phyloP scores from a whole-genome alignment of 2,888 invertebrate genomes.

The Graphium colonna region DNA sequence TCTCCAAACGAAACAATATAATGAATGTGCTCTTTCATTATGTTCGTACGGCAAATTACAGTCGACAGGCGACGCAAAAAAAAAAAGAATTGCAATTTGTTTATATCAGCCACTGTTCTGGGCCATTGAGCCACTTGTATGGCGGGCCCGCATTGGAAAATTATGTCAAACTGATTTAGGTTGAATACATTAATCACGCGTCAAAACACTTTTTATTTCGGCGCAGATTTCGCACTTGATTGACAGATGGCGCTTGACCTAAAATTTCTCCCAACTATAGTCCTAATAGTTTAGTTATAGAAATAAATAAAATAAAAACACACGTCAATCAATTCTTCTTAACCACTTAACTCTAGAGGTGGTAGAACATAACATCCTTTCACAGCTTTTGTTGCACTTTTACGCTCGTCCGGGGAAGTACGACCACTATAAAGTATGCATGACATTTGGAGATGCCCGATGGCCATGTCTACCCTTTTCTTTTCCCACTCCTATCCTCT shows the following conservation, averaged over 20 bases:
- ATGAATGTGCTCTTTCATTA: not conserved
- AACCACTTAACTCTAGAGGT: too few species aligned
- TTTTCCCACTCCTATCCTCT: too few species aligned
- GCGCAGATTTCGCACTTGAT: conserved; percentile 28
- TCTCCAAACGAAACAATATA: not conserved
- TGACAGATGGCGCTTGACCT: conserved; percentile 24
- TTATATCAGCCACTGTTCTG: conserved; percentile 23
- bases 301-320: too few species aligned
- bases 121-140: conserved; percentile 28
- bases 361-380: too few species aligned
- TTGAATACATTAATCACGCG: conserved; percentile 44
- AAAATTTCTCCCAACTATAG: too few species aligned
- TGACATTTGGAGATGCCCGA: too few species aligned
- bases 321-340: too few species aligned
- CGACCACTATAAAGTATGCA: too few species aligned
- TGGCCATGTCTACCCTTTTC: too few species aligned
- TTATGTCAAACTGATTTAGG: conserved; percentile 41
- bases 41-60: not conserved
- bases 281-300: too few species aligned
- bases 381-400: too few species aligned
- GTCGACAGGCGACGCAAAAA: not conserved
- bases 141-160: conserved; percentile 32
- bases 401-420: too few species aligned
- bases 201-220: conserved; percentile 31
- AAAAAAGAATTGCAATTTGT: conserved; percentile 27